phyloP scores from a whole-genome alignment of 2,888 invertebrate species.

The Caenorhabditis afra region DNA sequence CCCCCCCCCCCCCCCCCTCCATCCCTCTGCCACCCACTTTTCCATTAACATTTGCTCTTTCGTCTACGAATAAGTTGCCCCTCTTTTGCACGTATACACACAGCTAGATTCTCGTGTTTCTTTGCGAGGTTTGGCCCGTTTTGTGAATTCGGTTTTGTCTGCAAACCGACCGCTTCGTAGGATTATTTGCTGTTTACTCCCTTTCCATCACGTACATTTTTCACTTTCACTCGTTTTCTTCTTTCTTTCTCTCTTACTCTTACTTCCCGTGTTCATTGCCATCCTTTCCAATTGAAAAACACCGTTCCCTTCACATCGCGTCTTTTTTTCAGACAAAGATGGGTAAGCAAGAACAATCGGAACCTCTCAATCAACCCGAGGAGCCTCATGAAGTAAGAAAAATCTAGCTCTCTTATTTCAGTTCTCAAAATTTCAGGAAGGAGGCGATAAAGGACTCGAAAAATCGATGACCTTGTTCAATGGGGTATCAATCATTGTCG shows the following conservation, averaged over 20 bases:
- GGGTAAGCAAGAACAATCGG: slow-evolving; percentile 55
- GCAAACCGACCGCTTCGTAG: slow-evolving; percentile 1
- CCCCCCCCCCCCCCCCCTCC: slow-evolving; percentile 10
- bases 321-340: slow-evolving; percentile 27
- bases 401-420: not conserved
- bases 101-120: not conserved
- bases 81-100: slow-evolving; percentile 32
- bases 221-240: slow-evolving; percentile 12
- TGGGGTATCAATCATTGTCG: slow-evolving; percentile 79
- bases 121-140: slow-evolving; percentile 1
- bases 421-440: slow-evolving; percentile 26
- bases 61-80: slow-evolving; percentile 32
- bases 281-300: not conserved
- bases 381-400: slow-evolving; percentile 45
- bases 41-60: slow-evolving; percentile 41
- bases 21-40: slow-evolving; percentile 40
- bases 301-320: not conserved
- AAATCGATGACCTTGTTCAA: slow-evolving; percentile 76
- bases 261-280: slow-evolving; percentile 1
- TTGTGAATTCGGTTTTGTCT: slow-evolving; percentile 1
- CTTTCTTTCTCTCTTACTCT: slow-evolving; percentile 8
- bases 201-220: slow-evolving; percentile 14
- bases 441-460: slow-evolving; percentile 67
- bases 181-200: slow-evolving; percentile 42
- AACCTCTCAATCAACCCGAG: slow-evolving; percentile 47